A percentile compares a stretch with the other conserved stretches of the same genome.
Evolutionary conservation across 2,113 vertebrate species (phyloP).

Genomic region (Aspidoscelis tigris): DNA sequence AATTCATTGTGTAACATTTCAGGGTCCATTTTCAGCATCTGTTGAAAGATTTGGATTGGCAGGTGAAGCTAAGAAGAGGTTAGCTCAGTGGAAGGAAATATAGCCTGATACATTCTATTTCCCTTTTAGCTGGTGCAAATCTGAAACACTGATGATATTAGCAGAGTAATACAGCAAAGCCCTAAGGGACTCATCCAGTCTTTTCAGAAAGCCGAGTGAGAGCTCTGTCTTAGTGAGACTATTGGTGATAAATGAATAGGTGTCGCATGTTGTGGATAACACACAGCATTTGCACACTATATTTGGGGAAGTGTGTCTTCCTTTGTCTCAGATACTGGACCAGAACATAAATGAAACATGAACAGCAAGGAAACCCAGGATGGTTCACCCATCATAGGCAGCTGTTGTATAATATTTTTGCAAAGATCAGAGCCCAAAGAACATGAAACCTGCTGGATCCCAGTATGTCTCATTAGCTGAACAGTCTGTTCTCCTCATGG

Average conservation of each 20-base stretch:
- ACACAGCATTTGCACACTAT: not conserved
- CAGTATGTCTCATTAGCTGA: too few relatives aligned
- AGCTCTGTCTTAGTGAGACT: not conserved
- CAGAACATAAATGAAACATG: too few relatives aligned
- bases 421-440: too few relatives aligned
- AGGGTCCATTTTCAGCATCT: slow-evolving; percentile 2
- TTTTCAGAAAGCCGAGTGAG: not conserved
- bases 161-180: too few relatives aligned
- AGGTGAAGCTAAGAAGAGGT: not conserved
- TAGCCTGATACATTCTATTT: not conserved
- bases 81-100: not conserved
- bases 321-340: not conserved
- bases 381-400: too few relatives aligned
- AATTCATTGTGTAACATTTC: not conserved
- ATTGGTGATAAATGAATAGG: not conserved
- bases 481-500: too few relatives aligned
- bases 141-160: not conserved
- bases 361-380: too few relatives aligned
- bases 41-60: slow-evolving; percentile 14
- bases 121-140: not conserved
- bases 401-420: too few relatives aligned
- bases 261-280: not conserved
- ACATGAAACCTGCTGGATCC: too few relatives aligned
- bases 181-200: not conserved
- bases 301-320: not conserved